Base-by-base conservation (phyloP, 2,797 vertebrate genomes). In the Gallirallus australis region DNA sequence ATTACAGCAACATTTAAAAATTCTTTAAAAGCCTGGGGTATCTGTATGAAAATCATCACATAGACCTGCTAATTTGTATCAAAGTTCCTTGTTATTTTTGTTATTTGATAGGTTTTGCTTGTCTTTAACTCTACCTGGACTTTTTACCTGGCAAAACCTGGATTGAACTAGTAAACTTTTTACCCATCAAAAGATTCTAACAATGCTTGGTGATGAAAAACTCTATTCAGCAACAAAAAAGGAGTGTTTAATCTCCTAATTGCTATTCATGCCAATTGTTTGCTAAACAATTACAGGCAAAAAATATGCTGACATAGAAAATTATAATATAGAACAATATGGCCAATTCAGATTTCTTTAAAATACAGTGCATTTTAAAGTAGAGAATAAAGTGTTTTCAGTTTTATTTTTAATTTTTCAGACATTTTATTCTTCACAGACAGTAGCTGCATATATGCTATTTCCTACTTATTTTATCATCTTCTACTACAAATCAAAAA, bases 291-390 rank as follows among this genome's bases (percentile, higher is more conserved):
- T 42, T 81, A 37, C 47, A 68, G 30, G 13, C 3, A 89, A 84
- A 40, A 84, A 61, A n/a, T 21, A 35, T 0, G 0, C 6, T 30
- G 14, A 79, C 5, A 50, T 3, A 27, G 17, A 31, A 68, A 70
- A 84, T 53, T 64, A 39, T 15, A 30, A 35, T 4, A 59, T 2
- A 12, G 13, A 56, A 56, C 2, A 61, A 20, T 18, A 70, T 2
- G 9, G 12, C 12, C 65, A 17, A 52, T 72, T 69, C 85, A 61
- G 28, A 63, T 11, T 63, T 5, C 11, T 82, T 90, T 59, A 87
- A 87, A 93, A 73, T 33, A 12, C 9, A 39, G 16, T 39, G 12
- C 1, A 39, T 42, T 61, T 65, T 65, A 50, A 90, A 89, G 54
- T 21, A 61, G 5, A 40, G 5, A 73, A 31, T 33, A 54, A 82